These are phyloP conservation scores for Sphenodon punctatus DNA, from an alignment of 2,797 vertebrate genomes.

Conservation along the genomic window DNA sequence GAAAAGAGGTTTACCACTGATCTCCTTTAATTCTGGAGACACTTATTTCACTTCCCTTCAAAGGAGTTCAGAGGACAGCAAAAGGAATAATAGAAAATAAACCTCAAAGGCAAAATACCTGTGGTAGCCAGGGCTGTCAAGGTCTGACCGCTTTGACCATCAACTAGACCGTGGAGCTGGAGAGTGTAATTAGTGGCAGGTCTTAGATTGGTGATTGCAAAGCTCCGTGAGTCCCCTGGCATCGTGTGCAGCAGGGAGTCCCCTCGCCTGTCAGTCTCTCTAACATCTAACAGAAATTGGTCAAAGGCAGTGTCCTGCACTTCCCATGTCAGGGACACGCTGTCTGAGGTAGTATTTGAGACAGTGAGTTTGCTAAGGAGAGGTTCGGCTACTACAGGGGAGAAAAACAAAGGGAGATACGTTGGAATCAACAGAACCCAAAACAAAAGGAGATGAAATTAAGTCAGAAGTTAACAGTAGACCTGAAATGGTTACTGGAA, in stretches of 20 bases:
- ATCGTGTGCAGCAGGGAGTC: conserved; percentile 80
- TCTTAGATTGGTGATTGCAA: conserved; percentile 82
- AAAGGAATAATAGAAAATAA: conserved; percentile 51
- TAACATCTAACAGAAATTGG: conserved; percentile 88
- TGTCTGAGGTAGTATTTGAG: conserved; percentile 87
- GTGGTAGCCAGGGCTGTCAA: conserved; percentile 81
- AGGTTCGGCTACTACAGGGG: conserved; percentile 80
- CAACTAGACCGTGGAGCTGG: conserved; percentile 82
- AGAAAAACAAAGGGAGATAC: conserved; percentile 61
- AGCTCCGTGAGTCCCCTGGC: conserved; percentile 69
- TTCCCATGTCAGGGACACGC: conserved; percentile 84
- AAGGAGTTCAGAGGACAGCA: neutral
- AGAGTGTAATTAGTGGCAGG: conserved; percentile 81
- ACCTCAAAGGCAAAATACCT: conserved; percentile 75
- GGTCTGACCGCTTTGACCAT: conserved; percentile 75
- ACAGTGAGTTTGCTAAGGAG: conserved; percentile 87
- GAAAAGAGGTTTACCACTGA: neutral
- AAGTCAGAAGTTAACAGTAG: neutral
- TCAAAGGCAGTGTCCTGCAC: conserved; percentile 82
- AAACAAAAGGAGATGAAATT: neutral
- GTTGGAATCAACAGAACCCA: conserved; percentile 40
- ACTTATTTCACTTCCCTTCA: too few species aligned
- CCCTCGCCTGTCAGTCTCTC: conserved; percentile 83
- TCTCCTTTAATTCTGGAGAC: conserved; percentile 59
- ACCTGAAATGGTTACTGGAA: rapidly evolving